Conservation (phyloP, 2,797 vertebrate species). For the Otus scops region DNA sequence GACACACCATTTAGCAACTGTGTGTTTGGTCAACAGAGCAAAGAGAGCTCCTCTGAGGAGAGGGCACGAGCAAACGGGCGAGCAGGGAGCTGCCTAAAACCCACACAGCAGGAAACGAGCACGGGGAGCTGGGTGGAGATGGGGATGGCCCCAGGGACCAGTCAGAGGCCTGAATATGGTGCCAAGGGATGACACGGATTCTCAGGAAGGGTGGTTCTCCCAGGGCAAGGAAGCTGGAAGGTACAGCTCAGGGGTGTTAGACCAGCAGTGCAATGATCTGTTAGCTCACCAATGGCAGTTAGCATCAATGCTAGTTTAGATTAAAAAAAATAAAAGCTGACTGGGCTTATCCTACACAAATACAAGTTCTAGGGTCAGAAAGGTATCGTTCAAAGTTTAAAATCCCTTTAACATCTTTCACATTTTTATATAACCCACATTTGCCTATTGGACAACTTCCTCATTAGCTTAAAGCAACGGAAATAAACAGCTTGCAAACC, state of each 20-base stretch:
- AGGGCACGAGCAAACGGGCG: accelerated
- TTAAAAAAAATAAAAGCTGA: not conserved
- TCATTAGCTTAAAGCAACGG: not conserved
- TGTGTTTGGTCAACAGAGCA: too few relatives aligned
- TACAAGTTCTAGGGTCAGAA: not conserved
- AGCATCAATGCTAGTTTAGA: not conserved
- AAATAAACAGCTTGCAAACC: not conserved
- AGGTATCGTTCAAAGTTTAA: not conserved
- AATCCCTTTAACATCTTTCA: not conserved
- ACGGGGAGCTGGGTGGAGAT: not conserved
- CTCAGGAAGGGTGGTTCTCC: not conserved
- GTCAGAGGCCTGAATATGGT: not conserved
- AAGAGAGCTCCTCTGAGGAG: not conserved
- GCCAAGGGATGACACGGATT: accelerated
- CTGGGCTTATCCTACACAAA: not conserved
- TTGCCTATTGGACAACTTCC: not conserved
- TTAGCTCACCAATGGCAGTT: not conserved
- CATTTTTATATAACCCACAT: not conserved
- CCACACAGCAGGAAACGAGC: too few relatives aligned
- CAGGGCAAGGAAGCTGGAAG: not conserved
- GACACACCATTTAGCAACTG: not conserved
- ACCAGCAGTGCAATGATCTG: not conserved
- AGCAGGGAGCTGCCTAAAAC: not conserved
- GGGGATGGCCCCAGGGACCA: not conserved
- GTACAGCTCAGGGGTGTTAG: not conserved